These are phyloP conservation scores for Coendou prehensilis DNA, from an alignment of 2,797 vertebrate genomes.

Conservation along the genomic window DNA sequence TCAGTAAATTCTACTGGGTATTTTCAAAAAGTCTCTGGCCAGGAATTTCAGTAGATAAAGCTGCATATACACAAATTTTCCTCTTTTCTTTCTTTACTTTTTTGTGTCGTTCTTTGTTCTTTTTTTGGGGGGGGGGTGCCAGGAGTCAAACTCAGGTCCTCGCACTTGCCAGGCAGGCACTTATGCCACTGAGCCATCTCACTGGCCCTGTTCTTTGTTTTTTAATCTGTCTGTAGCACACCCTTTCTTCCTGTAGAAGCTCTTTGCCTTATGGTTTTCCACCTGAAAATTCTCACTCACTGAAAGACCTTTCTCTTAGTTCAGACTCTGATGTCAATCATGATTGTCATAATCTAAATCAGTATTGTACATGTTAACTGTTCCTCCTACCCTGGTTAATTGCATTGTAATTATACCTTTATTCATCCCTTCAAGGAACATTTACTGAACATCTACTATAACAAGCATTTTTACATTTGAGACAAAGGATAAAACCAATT, in stretches of 20 bases:
- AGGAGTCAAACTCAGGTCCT: too few relatives aligned
- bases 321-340: neutral
- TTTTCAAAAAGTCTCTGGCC: neutral
- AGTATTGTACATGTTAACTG: neutral
- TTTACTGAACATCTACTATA: neutral
- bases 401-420: conserved; percentile 4
- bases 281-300: neutral
- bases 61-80: neutral
- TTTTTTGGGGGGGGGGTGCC: too few relatives aligned
- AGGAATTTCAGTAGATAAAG: neutral
- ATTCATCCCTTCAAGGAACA: conserved; percentile 26
- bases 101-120: neutral
- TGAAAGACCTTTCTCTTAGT: neutral
- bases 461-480: neutral
- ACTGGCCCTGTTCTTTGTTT: neutral
- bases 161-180: too few relatives aligned
- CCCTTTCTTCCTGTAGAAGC: neutral
- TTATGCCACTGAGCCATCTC: too few relatives aligned
- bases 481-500: neutral
- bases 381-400: neutral
- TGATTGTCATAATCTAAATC: neutral
- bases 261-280: neutral
- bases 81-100: neutral
- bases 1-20: neutral
- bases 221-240: neutral